Percentiles rank a stretch among this genome's conserved stretches.
Conservation (phyloP, 2,113 vertebrate species). For the Actenoides lindsayi region DNA sequence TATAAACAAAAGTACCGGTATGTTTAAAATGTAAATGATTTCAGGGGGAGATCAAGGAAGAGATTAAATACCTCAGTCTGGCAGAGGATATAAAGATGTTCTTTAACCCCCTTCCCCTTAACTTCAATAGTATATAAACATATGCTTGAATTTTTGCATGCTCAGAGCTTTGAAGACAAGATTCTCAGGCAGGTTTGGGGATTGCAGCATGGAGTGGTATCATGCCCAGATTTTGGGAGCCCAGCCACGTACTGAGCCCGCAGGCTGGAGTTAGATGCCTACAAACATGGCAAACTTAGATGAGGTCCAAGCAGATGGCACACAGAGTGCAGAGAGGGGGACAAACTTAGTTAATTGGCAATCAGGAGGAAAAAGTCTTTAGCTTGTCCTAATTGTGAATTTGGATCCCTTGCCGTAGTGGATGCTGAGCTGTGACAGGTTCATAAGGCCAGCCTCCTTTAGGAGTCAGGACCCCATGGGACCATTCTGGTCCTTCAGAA, state of each 20-base stretch:
- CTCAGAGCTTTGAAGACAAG: neutral
- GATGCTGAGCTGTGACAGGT: neutral
- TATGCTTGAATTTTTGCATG: neutral
- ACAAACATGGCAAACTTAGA: neutral
- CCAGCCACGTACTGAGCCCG: neutral
- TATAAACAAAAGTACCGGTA: constrained; percentile 20
- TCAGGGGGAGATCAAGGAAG: constrained; percentile 9
- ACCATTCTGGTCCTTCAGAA: neutral
- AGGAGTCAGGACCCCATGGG: neutral
- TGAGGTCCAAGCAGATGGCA: neutral
- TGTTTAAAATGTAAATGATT: constrained; percentile 44
- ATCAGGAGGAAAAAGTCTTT: neutral
- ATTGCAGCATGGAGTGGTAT: neutral
- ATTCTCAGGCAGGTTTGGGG: neutral
- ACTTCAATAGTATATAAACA: neutral
- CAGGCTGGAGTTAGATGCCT: neutral
- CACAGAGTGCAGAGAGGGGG: neutral
- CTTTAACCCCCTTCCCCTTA: neutral
- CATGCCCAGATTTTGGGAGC: neutral
- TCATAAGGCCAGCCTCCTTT: accelerated
- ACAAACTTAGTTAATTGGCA: neutral
- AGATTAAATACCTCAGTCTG: constrained; percentile 44
- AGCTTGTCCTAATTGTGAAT: neutral
- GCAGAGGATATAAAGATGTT: constrained; percentile 42
- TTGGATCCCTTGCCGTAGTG: neutral